Evolutionary conservation across 1,140 invertebrate genomes (phyloP).

Genomic region (Procambarus virginalis): DNA sequence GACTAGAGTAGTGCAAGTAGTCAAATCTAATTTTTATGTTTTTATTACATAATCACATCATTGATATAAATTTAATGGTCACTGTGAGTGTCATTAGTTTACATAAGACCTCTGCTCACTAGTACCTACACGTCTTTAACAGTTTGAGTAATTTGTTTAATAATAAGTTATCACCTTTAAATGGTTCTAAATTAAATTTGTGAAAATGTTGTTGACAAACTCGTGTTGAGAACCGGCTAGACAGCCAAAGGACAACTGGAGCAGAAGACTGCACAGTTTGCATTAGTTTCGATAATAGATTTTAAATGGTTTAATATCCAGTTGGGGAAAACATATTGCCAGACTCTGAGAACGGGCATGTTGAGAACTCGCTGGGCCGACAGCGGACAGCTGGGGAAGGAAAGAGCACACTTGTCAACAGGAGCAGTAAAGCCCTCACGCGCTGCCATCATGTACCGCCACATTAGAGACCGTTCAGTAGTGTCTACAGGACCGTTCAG

Average conservation of each 20-base stretch:
- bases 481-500: slow-evolving; percentile 53
- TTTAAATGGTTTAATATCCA: slow-evolving; percentile 37
- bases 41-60: too few species aligned
- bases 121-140: too few species aligned
- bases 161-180: too few species aligned
- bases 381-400: slow-evolving; percentile 41
- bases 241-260: not conserved
- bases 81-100: too few species aligned
- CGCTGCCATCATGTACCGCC: slow-evolving; percentile 59
- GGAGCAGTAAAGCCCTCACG: slow-evolving; percentile 44
- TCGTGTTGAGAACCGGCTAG: not conserved
- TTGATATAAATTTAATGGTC: too few species aligned
- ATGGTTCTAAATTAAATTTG: too few species aligned
- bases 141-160: too few species aligned
- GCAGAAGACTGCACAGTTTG: slow-evolving; percentile 22
- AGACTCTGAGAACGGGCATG: slow-evolving; percentile 67
- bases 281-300: too few species aligned
- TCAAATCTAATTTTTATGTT: too few species aligned
- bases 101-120: too few species aligned
- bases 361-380: slow-evolving; percentile 49
- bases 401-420: slow-evolving; percentile 13
- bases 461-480: slow-evolving; percentile 57
- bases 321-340: slow-evolving; percentile 64
- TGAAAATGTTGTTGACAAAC: too few species aligned
- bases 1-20: too few species aligned